Evolutionary conservation across 2,113 vertebrate species (phyloP).

Genomic region (Tretioscincus oriximinensis): DNA sequence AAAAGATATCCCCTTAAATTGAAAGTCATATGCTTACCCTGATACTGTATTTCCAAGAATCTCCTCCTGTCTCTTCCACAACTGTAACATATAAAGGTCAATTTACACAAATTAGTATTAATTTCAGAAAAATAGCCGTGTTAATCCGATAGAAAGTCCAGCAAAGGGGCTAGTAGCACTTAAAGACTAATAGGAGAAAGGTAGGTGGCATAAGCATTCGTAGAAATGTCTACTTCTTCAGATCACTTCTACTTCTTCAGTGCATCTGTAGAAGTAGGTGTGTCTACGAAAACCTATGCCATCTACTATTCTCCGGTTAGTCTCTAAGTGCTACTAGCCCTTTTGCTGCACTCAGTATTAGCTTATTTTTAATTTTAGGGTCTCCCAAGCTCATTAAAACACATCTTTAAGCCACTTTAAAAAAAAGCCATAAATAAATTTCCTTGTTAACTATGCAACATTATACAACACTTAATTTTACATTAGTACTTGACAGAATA

Average conservation of each 20-base stretch:
- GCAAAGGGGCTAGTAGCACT: too few relatives aligned
- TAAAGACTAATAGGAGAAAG: too few relatives aligned
- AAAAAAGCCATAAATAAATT: neutral
- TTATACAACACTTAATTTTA: neutral
- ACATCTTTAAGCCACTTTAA: neutral
- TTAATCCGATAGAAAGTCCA: too few relatives aligned
- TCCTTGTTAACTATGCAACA: neutral
- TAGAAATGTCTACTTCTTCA: too few relatives aligned
- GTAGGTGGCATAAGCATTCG: too few relatives aligned
- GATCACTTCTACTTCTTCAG: too few relatives aligned
- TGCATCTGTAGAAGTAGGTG: too few relatives aligned
- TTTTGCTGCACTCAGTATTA: constrained; percentile 20
- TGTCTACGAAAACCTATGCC: too few relatives aligned
- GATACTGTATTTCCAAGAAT: constrained; percentile 98
- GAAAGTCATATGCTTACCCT: constrained; percentile 78
- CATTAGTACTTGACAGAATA: neutral
- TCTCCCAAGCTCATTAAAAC: neutral
- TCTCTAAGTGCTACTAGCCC: too few relatives aligned
- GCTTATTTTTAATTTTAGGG: neutral
- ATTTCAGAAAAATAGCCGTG: too few relatives aligned
- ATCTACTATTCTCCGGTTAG: too few relatives aligned
- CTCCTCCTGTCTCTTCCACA: constrained; percentile 94
- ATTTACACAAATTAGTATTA: constrained; percentile 6
- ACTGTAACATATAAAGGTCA: constrained; percentile 58
- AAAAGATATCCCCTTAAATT: neutral